These are phyloP conservation scores for Burhinus oedicnemus DNA, from an alignment of 2,113 vertebrate genomes.

Conservation along the genomic window DNA sequence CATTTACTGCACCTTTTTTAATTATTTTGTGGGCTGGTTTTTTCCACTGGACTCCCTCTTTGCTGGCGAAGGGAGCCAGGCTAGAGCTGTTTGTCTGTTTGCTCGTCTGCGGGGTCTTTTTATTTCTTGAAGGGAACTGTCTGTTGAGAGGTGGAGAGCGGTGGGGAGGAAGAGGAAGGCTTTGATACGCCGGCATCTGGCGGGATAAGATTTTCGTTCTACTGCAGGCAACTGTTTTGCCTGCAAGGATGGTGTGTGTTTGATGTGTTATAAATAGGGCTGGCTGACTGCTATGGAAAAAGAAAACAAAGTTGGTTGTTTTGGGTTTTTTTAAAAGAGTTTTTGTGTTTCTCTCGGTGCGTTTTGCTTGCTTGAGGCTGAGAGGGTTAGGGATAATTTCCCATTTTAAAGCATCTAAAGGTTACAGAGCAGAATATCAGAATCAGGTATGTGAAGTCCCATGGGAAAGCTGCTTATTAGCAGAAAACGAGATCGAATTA, in stretches of 20 bases:
- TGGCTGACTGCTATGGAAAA: not conserved
- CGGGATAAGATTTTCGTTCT: not conserved
- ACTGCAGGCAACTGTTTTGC: not conserved
- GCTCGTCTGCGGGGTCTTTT: not conserved
- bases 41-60: not conserved
- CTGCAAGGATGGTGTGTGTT: not conserved
- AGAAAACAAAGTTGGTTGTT: not conserved
- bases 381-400: not conserved
- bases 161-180: constrained; percentile 1
- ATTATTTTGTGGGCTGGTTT: not conserved
- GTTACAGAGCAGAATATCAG: not conserved
- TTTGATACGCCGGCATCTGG: not conserved
- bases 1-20: not conserved
- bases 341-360: not conserved
- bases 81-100: not conserved
- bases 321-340: too few species aligned
- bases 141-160: not conserved
- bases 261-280: constrained; percentile 24
- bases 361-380: not conserved
- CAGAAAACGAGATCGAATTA: accelerated
- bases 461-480: not conserved
- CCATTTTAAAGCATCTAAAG: not conserved
- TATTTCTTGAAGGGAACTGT: not conserved
- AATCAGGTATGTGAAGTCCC: not conserved
- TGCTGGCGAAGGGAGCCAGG: not conserved